phyloP scores from a whole-genome alignment of 2,113 vertebrate species.

The Crotalus helleri region DNA sequence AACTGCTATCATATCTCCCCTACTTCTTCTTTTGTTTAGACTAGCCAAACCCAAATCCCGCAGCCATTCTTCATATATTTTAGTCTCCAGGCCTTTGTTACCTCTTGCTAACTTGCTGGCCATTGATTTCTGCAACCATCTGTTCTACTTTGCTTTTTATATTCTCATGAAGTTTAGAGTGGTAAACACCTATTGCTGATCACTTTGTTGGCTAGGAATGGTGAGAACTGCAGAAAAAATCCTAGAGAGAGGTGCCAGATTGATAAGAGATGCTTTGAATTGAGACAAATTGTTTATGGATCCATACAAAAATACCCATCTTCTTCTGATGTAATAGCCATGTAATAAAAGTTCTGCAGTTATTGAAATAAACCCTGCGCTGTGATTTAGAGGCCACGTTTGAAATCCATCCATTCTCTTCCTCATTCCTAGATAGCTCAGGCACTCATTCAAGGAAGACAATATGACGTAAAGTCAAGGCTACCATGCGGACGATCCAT shows the following conservation, averaged over 20 bases:
- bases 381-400: constrained; percentile 55
- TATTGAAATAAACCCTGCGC: constrained; percentile 48
- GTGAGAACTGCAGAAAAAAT: not conserved
- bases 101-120: not conserved
- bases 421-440: constrained; percentile 35
- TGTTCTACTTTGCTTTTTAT: not conserved
- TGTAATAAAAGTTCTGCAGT: constrained; percentile 15
- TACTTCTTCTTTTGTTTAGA: no score
- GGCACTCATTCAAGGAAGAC: constrained; percentile 41
- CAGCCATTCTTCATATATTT: no score
- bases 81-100: no score
- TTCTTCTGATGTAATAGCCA: not conserved
- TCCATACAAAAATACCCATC: not conserved
- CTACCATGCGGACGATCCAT: constrained; percentile 33
- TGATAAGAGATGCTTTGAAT: not conserved
- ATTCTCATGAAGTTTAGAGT: not conserved
- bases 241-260: not conserved
- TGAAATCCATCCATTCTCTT: constrained; percentile 42
- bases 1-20: no score
- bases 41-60: no score
- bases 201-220: not conserved
- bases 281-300: not conserved
- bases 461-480: constrained; percentile 43
- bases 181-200: not conserved
- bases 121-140: not conserved